Conservation (phyloP, 2,113 vertebrate genomes). For the Forbesichthys agassizii region DNA sequence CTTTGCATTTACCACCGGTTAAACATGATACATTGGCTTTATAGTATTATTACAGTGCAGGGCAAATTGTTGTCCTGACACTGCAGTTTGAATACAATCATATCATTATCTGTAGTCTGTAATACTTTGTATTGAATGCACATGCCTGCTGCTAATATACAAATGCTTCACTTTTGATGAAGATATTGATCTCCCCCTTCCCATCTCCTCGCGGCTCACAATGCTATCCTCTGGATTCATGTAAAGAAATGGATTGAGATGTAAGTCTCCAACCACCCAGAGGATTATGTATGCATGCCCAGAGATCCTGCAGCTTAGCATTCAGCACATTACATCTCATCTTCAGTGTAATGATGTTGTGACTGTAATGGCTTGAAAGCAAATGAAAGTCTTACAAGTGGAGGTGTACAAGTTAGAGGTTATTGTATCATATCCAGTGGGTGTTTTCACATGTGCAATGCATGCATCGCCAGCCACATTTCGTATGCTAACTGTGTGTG, state of each 20-base stretch:
- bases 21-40: slow-evolving; percentile 25
- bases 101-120: not conserved
- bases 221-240: slow-evolving; percentile 67
- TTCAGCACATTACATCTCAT: slow-evolving; percentile 58
- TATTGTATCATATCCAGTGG: not conserved
- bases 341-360: slow-evolving; percentile 66
- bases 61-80: slow-evolving; percentile 10
- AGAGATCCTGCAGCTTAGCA: slow-evolving; percentile 57
- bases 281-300: slow-evolving; percentile 13
- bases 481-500: not conserved
- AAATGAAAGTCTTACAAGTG: slow-evolving; percentile 62
- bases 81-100: too few relatives aligned
- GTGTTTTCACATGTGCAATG: not conserved
- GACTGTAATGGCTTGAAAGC: slow-evolving; percentile 59
- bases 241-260: slow-evolving; percentile 60
- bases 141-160: slow-evolving; percentile 41
- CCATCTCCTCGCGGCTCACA: slow-evolving; percentile 48
- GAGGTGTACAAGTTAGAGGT: slow-evolving; percentile 35
- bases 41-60: slow-evolving; percentile 14
- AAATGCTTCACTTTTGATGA: slow-evolving; percentile 52
- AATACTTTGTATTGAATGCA: not conserved
- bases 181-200: slow-evolving; percentile 58
- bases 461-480: slow-evolving; percentile 5
- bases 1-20: slow-evolving; percentile 32
- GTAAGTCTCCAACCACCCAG: not conserved